Base-by-base conservation (phyloP, 92 coral and sea anemone genomes). In the Virgularia gustaviana region DNA sequence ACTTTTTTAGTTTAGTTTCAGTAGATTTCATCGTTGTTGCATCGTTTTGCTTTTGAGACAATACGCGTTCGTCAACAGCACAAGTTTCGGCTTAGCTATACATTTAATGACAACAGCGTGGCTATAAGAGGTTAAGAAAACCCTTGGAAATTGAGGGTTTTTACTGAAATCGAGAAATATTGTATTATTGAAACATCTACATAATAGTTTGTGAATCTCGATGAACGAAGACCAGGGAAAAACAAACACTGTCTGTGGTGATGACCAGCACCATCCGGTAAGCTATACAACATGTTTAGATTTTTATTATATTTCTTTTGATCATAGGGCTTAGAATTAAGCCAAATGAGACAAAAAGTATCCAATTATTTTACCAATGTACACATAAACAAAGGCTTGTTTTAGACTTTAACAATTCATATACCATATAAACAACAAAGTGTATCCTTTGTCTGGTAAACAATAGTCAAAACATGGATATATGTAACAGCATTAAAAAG, bases 91-190 rank as follows among this genome's bases (percentile, higher is more conserved):
- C 49, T 65, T 25, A 19, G 51, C 51, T n/a, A n/a, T n/a, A n/a
- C n/a, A n/a, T n/a, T n/a, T n/a, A n/a, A n/a, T n/a, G n/a, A 36
- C 56, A 44, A 6, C 49, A 59, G 49, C 49, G 74, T 57, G 42
- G 53, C 49, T 67, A 45, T 67, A 67, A 47, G 74, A 49, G 74
- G 59, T 49, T 67, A 43, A 45, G 58, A 67, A 67, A 67, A 67
- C 74, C 45, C 38, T 62, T 32, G 45, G 30, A 29, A 24, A 12
- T 39, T 67, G 59, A 45, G 74, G 45, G 45, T 67, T 67, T 59
- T 67, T 67, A 45, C 23, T 42, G 72, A 16, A 34, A 67, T 24
- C 31, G 23, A 27, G 32, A 67, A 67, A 49, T 41, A 41, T 45
- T 45, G 37, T 20, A 27, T 3, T 47, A 10, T 31, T 20, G 18